Conservation (phyloP, 1,140 invertebrate species). For the Dendrolimus punctatus region DNA sequence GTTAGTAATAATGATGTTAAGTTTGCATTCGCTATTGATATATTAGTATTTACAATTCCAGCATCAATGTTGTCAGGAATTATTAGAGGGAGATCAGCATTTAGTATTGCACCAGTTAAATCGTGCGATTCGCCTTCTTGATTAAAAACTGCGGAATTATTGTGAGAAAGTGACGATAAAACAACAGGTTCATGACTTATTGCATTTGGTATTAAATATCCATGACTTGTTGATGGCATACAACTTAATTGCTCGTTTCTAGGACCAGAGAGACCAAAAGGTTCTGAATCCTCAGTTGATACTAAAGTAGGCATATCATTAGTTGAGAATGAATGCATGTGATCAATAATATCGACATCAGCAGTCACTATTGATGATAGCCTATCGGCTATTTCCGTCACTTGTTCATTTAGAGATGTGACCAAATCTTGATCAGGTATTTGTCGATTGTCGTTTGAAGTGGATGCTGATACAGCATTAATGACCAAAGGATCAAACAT, state of each 20-base stretch:
- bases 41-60: conserved; percentile 60
- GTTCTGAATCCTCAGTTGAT: conserved; percentile 37
- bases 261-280: conserved; percentile 36
- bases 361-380: conserved; percentile 53
- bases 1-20: conserved; percentile 77
- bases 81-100: conserved; percentile 42
- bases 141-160: conserved; percentile 58
- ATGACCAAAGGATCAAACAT: conserved; percentile 68
- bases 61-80: conserved; percentile 59
- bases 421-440: conserved; percentile 62
- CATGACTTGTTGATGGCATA: conserved; percentile 71
- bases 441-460: conserved; percentile 42
- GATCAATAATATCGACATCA: conserved; percentile 49
- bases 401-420: conserved; percentile 65
- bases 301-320: conserved; percentile 59
- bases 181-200: conserved; percentile 67
- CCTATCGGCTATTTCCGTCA: conserved; percentile 64
- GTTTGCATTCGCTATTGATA: conserved; percentile 78
- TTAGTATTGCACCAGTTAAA: conserved; percentile 31
- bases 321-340: conserved; percentile 60
- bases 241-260: conserved; percentile 54
- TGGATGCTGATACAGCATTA: conserved; percentile 43
- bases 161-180: conserved; percentile 58
- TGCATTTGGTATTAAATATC: conserved; percentile 73
- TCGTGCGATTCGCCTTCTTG: conserved; percentile 44